Evolutionary conservation across 2,797 vertebrate species (phyloP).

Genomic region (Sternotherus odoratus): DNA sequence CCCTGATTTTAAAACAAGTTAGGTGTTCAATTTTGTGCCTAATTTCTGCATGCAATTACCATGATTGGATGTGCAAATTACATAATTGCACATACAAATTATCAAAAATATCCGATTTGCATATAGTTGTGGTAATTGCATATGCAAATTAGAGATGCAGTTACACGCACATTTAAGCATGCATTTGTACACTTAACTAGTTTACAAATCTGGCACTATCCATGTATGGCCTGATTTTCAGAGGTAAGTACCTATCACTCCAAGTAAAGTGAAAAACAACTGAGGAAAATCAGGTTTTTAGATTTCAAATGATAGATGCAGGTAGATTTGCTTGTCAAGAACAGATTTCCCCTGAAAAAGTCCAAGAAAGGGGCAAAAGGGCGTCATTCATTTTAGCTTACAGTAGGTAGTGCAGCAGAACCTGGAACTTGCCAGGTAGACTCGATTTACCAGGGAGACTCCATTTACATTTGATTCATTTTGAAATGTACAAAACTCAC

Average conservation of each 20-base stretch:
- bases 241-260: slow-evolving; percentile 17
- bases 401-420: slow-evolving; percentile 30
- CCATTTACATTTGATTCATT: neutral
- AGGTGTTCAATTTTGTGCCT: slow-evolving; percentile 34
- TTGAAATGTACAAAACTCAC: neutral
- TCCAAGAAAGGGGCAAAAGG: slow-evolving; percentile 60
- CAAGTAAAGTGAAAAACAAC: slow-evolving; percentile 9
- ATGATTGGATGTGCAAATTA: slow-evolving; percentile 35
- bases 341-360: slow-evolving; percentile 65
- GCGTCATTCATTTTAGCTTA: slow-evolving; percentile 16
- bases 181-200: neutral
- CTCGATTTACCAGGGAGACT: neutral
- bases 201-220: slow-evolving; percentile 20
- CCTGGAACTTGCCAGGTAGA: neutral
- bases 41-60: slow-evolving; percentile 48
- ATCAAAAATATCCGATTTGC: slow-evolving; percentile 9
- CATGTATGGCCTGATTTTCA: neutral
- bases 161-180: neutral
- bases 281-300: slow-evolving; percentile 28
- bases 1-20: slow-evolving; percentile 48
- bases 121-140: neutral
- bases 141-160: neutral
- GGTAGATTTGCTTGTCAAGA: neutral
- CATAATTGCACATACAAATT: slow-evolving; percentile 24
- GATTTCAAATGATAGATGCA: slow-evolving; percentile 26